Evolutionary conservation across 2,797 vertebrate species (phyloP), one percentile per base, ranked within the genome.

Genomic region (Cetoscarus ocellatus): DNA sequence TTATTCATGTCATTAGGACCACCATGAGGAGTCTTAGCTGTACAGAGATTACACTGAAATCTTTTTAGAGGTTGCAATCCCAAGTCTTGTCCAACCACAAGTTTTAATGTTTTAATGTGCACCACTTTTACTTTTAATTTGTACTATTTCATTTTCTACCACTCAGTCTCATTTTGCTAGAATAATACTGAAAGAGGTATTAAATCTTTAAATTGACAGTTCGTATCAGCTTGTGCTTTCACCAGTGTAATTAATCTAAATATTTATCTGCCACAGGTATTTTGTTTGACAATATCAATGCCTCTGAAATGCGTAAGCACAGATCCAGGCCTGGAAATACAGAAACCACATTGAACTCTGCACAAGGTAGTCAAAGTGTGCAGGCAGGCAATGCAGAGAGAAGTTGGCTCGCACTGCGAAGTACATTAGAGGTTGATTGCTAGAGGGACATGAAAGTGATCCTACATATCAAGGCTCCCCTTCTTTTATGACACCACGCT

Each of bases 381-480:
- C 53, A 8, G 36, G 68, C 53, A 8, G 36, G 59, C 52, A 69
- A 39, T 57, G 55, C 34, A 5, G 52, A 56, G 78, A 71, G 59
- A 73, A 77, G 59, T 36, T 73, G 52, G 70, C 68, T 73, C 18
- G 70, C 43, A 77, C 66, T 42, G 59, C 70, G 69, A 72, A 73
- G 74, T 62, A 60, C 75, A 73, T 68, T 75, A 48, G 61, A 40
- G 42, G 61, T 57, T 55, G 10, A 51, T 73, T 68, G 57, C 71
- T 66, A 53, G 59, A 71, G 73, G 74, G 61, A 70, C 75, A 50
- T 74, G 60, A 83, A 84, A 85, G 79, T 57, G 68, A 84, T 83
- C 77, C 71, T 48, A 45, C 71, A 70, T 61, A 63, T 81, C 65
- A 59, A 52, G 48, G 43, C 69, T 73, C 45, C 61, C 52, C 60